phyloP scores from a whole-genome alignment of 2,888 invertebrate species.

The Coenonympha glycerion region DNA sequence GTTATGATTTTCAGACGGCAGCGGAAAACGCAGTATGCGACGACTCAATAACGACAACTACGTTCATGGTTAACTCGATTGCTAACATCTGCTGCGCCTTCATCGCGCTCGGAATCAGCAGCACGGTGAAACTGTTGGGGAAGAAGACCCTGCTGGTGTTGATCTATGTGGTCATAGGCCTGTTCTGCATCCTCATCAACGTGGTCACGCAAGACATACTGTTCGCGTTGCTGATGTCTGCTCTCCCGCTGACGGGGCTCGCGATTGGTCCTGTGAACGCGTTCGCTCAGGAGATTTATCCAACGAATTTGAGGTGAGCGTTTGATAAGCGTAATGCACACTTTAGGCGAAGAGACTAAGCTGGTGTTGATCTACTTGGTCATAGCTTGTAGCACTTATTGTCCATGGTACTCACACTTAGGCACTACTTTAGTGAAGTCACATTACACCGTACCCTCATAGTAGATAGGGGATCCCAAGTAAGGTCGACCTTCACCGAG shows the following conservation, averaged over 20 bases:
- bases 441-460: too few species aligned
- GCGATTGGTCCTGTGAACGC: conserved; percentile 65
- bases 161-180: conserved; percentile 48
- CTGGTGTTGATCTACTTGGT: too few species aligned
- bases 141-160: conserved; percentile 55
- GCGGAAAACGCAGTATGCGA: conserved; percentile 40
- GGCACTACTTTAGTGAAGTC: too few species aligned
- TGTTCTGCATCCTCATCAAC: conserved; percentile 52
- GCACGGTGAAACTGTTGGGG: conserved; percentile 53
- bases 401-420: too few species aligned
- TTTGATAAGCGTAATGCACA: not conserved
- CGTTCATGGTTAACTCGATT: conserved; percentile 52
- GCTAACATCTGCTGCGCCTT: conserved; percentile 50
- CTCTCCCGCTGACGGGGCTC: conserved; percentile 52
- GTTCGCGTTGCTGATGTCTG: conserved; percentile 56
- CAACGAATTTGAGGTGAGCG: conserved; percentile 61
- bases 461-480: too few species aligned
- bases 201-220: conserved; percentile 53
- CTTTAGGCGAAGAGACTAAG: too few species aligned
- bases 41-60: conserved; percentile 53
- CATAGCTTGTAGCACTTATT: too few species aligned
- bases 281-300: conserved; percentile 63
- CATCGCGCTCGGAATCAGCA: conserved; percentile 50
- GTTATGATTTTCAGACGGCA: conserved; percentile 50
- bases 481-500: too few species aligned